Evolutionary conservation across 2,888 invertebrate species (phyloP), one percentile per base, ranked within the genome.

Genomic region (Lasioglossum figueresi): DNA sequence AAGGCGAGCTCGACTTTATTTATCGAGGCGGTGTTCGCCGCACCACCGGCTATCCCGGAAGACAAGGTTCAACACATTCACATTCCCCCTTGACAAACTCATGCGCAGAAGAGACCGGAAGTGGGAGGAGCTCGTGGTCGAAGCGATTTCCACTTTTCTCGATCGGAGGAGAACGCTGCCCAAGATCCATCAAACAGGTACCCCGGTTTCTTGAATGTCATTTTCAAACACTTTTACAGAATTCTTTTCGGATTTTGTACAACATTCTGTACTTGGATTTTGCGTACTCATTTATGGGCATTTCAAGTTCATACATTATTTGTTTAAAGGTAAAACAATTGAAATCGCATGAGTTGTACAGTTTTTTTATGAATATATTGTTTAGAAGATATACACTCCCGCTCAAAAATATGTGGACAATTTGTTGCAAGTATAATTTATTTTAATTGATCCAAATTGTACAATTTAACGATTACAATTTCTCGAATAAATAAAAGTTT

Each of bases 31-130:
- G 48, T 76, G 76, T 74, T 52, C 68, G 12, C 56, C 23, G 3
- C 70, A 52, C 82, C 79, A 48, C 70, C 59, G 78, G 45, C 72
- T 82, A 80, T 88, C 85, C 85, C 66, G 85, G 89, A 90, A 90
- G 83, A 59, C 74, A 56, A 56, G 71, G 81, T 90, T 89, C 76
- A 79, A 37, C 40, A 37, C 40, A 70, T 71, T 83, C 83, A 63
- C 83, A 78, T 86, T 79, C 82, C 82, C 3, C 10, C 70, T 45
- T 63, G 80, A 82, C 89, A 88, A 83, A 71, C 79, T 75, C 34
- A 31, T 72, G 66, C 63, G 63, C 59, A 16, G 31, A 56, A 66
- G 71, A 34, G 78, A 73, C 80, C 76, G 83, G 77, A 83, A 83
- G 56, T 68, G 34, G 31, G 27, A 34, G 48, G 34, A 48, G 31